Evolutionary conservation across 1,140 invertebrate genomes (phyloP).

Genomic region (Papilio machaon): DNA sequence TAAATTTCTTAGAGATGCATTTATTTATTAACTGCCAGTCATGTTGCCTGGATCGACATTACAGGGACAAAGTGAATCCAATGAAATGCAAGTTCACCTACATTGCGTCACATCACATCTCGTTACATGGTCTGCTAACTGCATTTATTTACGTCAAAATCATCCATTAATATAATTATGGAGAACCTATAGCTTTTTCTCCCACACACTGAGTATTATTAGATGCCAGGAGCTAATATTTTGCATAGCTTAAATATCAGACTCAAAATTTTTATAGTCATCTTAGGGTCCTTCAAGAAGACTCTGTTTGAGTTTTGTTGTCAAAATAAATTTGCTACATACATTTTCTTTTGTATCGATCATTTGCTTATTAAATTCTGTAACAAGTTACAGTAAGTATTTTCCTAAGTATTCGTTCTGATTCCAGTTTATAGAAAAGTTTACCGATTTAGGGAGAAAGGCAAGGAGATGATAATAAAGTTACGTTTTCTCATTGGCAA

Average conservation of each 20-base stretch:
- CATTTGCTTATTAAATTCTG: no score
- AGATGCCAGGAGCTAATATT: neutral
- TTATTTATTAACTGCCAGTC: neutral
- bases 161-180: constrained; percentile 37
- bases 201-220: neutral
- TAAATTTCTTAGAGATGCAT: constrained; percentile 31
- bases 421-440: no score
- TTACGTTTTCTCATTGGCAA: no score
- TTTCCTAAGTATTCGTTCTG: no score
- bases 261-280: neutral
- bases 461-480: no score
- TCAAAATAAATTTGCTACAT: no score
- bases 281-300: neutral
- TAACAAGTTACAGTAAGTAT: no score
- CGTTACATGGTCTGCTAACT: constrained; percentile 39
- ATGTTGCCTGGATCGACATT: constrained; percentile 32
- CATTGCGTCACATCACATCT: constrained; percentile 45
- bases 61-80: constrained; percentile 52
- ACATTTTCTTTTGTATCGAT: no score
- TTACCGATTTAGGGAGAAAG: no score
- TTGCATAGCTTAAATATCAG: neutral
- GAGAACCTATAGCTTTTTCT: constrained; percentile 15
- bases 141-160: constrained; percentile 39
- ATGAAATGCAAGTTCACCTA: constrained; percentile 57
- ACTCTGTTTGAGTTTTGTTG: no score